A percentile compares a stretch with the other conserved stretches of the same genome.
phyloP scores from a whole-genome alignment of 2,888 invertebrate species.

The Dugesia japonica region DNA sequence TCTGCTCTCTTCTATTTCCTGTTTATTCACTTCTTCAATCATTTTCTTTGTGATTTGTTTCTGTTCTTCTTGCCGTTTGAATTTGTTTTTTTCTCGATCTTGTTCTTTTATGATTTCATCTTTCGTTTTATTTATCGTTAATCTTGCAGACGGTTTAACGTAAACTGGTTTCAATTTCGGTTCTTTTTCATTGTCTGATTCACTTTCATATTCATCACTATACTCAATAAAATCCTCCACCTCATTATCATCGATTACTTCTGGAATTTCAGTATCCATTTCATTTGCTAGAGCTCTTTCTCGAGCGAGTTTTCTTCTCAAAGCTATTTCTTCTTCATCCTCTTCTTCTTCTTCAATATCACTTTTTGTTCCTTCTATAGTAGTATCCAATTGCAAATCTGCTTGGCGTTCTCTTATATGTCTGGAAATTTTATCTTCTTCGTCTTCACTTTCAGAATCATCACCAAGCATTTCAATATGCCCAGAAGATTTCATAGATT shows the following conservation, averaged over 20 bases:
- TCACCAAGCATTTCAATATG: constrained; percentile 63
- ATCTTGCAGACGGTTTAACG: constrained; percentile 57
- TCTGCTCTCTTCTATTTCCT: constrained; percentile 63
- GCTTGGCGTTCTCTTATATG: constrained; percentile 36
- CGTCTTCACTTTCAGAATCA: constrained; percentile 50
- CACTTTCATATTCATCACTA: constrained; percentile 53
- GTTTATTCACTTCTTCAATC: constrained; percentile 76
- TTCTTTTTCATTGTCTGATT: constrained; percentile 55
- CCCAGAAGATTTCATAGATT: not conserved
- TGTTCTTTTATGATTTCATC: not conserved
- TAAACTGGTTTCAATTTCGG: constrained; percentile 83
- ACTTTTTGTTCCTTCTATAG: constrained; percentile 50
- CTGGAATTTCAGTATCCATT: constrained; percentile 35
- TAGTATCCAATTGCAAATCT: constrained; percentile 51
- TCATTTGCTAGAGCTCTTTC: constrained; percentile 34
- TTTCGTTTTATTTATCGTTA: constrained; percentile 24
- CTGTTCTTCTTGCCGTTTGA: constrained; percentile 26
- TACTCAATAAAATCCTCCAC: constrained; percentile 57
- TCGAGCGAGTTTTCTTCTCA: constrained; percentile 37
- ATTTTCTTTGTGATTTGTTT: constrained; percentile 48
- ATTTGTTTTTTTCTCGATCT: constrained; percentile 23
- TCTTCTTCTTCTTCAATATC: constrained; percentile 43
- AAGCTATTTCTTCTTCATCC: constrained; percentile 38
- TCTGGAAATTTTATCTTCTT: constrained; percentile 38
- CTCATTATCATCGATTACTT: constrained; percentile 48